Conservation (phyloP, 2,888 invertebrate species). For the Apamea crenata region DNA sequence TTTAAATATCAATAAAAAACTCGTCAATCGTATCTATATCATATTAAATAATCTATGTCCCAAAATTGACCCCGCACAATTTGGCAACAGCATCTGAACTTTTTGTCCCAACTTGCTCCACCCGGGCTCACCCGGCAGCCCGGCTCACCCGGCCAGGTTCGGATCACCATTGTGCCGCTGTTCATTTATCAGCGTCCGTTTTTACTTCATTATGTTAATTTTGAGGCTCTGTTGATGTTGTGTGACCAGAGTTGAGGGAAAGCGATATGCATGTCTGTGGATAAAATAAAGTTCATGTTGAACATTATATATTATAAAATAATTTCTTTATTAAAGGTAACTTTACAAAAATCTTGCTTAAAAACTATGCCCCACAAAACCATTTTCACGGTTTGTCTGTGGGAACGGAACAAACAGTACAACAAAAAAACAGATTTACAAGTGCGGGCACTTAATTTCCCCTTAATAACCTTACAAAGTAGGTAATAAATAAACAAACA, state of each 20-base stretch:
- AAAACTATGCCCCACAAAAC: too few relatives aligned
- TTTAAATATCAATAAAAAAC: background rate
- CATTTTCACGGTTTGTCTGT: too few relatives aligned
- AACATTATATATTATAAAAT: too few relatives aligned
- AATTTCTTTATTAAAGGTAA: too few relatives aligned
- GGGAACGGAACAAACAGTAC: too few relatives aligned
- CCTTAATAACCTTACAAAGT: too few relatives aligned
- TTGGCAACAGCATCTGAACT: slow-evolving; percentile 40
- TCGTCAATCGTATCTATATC: background rate
- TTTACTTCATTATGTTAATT: slow-evolving; percentile 59
- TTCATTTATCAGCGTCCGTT: slow-evolving; percentile 60
- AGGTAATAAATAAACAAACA: too few relatives aligned
- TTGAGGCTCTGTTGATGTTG: slow-evolving; percentile 23
- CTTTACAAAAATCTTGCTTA: too few relatives aligned
- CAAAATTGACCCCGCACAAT: slow-evolving; percentile 1
- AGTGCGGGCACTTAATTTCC: too few relatives aligned
- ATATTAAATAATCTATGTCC: slow-evolving; percentile 29
- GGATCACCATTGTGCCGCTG: slow-evolving; percentile 43
- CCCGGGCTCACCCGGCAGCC: background rate
- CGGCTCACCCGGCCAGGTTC: slow-evolving; percentile 6
- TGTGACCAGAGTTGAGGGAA: background rate
- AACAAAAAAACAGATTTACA: too few relatives aligned
- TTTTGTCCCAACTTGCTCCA: slow-evolving; percentile 43
- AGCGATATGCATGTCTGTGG: background rate
- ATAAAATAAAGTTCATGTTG: background rate